phyloP scores from a whole-genome alignment of 2,888 invertebrate species.

The Pyrochroa serraticornis region DNA sequence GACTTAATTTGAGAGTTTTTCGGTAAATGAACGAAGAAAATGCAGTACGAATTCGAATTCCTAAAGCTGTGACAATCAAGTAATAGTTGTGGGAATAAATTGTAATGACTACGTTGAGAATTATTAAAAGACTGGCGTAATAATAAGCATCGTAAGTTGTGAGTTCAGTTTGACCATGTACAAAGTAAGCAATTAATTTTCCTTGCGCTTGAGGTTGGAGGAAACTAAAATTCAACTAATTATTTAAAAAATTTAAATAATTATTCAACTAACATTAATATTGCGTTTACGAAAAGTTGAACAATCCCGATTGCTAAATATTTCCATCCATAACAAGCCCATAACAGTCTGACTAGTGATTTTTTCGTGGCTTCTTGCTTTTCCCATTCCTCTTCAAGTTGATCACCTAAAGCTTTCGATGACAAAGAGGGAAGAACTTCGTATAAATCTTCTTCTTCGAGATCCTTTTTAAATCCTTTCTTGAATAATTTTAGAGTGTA shows the following conservation, averaged over 20 bases:
- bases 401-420: slow-evolving; percentile 58
- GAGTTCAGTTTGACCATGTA: too few relatives aligned
- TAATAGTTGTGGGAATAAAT: slow-evolving; percentile 75
- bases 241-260: neutral
- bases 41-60: slow-evolving; percentile 80
- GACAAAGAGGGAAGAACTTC: slow-evolving; percentile 60
- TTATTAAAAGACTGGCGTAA: slow-evolving; percentile 72
- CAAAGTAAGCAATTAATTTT: too few relatives aligned
- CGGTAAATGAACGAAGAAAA: slow-evolving; percentile 81
- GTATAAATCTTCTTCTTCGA: slow-evolving; percentile 67
- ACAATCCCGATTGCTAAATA: slow-evolving; percentile 35
- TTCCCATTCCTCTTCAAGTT: slow-evolving; percentile 51
- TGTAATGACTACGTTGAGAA: slow-evolving; percentile 69
- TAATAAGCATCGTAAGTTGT: slow-evolving; percentile 63
- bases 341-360: slow-evolving; percentile 39
- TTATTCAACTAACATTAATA: slow-evolving; percentile 51
- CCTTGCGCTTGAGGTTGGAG: too few relatives aligned
- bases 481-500: slow-evolving; percentile 71
- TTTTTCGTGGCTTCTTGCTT: slow-evolving; percentile 21
- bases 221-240: too few relatives aligned
- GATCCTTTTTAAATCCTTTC: slow-evolving; percentile 67
- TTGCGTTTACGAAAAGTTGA: slow-evolving; percentile 47
- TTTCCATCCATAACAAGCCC: slow-evolving; percentile 36
- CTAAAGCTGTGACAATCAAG: slow-evolving; percentile 78
- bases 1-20: slow-evolving; percentile 58